Evolutionary conservation across 1,140 invertebrate species (phyloP).

Genomic region (Lethocerus indicus): DNA sequence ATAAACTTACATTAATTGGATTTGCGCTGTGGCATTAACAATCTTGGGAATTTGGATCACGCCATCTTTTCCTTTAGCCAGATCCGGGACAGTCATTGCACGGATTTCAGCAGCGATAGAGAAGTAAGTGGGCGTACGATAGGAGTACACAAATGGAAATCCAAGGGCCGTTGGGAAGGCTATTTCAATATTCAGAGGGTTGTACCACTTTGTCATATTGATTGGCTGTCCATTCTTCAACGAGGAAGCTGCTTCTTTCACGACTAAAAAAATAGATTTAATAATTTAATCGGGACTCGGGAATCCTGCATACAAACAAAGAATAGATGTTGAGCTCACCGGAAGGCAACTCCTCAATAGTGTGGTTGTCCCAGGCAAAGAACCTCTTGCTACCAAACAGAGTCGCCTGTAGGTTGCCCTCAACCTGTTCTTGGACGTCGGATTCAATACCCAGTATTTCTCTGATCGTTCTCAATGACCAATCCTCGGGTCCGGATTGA

Average conservation of each 20-base stretch:
- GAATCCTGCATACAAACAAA: not conserved
- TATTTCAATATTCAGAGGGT: slow-evolving; percentile 30
- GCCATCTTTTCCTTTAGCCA: slow-evolving; percentile 12
- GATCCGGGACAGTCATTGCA: slow-evolving; percentile 23
- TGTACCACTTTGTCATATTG: slow-evolving; percentile 35
- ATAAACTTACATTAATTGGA: slow-evolving; percentile 24
- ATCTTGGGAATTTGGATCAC: slow-evolving; percentile 21
- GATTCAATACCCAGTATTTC: slow-evolving; percentile 35
- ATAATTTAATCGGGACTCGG: not conserved
- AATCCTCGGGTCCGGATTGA: slow-evolving; percentile 22
- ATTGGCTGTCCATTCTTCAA: slow-evolving; percentile 27
- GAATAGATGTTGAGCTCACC: slow-evolving; percentile 20
- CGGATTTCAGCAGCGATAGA: slow-evolving; percentile 27
- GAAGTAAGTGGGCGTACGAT: slow-evolving; percentile 31
- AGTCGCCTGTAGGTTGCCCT: slow-evolving; percentile 31
- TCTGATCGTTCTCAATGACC: slow-evolving; percentile 30
- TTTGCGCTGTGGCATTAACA: slow-evolving; percentile 25
- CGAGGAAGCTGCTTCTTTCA: slow-evolving; percentile 21
- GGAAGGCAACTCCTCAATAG: slow-evolving; percentile 27
- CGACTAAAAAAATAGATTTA: slow-evolving; percentile 17
- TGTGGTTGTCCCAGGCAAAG: slow-evolving; percentile 35
- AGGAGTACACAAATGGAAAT: slow-evolving; percentile 41
- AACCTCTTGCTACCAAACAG: slow-evolving; percentile 26
- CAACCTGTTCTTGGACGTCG: slow-evolving; percentile 31
- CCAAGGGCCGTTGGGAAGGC: slow-evolving; percentile 46